Conservation (phyloP, 2,888 invertebrate species). For the Cordilura impudica region DNA sequence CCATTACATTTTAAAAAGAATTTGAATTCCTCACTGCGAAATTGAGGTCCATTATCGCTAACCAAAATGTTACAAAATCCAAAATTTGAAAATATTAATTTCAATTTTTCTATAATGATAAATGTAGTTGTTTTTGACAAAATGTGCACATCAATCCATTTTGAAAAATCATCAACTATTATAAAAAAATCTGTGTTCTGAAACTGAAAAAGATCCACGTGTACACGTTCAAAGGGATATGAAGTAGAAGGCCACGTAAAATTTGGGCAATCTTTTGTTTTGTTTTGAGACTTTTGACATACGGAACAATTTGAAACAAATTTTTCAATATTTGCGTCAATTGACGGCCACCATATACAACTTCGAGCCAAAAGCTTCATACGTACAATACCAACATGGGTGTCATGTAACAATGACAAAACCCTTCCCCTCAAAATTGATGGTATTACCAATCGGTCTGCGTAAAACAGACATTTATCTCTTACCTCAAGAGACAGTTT, state of each 20-base stretch:
- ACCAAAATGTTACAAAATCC: conserved; percentile 41
- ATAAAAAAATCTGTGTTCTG: conserved; percentile 29
- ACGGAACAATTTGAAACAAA: conserved; percentile 7
- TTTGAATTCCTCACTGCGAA: conserved; percentile 43
- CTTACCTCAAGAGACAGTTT: conserved; percentile 19
- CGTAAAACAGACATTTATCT: conserved; percentile 44
- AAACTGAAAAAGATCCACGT: conserved; percentile 40
- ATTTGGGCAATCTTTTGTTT: conserved; percentile 30
- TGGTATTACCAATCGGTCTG: conserved; percentile 39
- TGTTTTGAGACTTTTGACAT: conserved; percentile 31
- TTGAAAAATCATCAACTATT: conserved; percentile 40
- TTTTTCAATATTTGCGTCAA: conserved; percentile 37
- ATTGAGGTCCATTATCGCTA: conserved; percentile 44
- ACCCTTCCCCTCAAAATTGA: conserved; percentile 8
- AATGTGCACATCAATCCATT: conserved; percentile 47
- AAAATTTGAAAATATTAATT: conserved; percentile 38
- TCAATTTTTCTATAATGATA: conserved; percentile 43
- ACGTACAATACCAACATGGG: conserved; percentile 38
- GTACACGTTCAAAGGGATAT: conserved; percentile 37
- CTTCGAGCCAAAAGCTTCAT: conserved; percentile 40
- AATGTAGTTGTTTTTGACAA: conserved; percentile 24
- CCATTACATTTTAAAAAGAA: conserved; percentile 44
- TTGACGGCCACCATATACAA: conserved; percentile 43
- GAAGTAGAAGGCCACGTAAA: conserved; percentile 37
- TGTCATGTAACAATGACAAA: conserved; percentile 33